Evolutionary conservation across 2,888 invertebrate genomes (phyloP).

Genomic region (Siphonodentalium dalli): DNA sequence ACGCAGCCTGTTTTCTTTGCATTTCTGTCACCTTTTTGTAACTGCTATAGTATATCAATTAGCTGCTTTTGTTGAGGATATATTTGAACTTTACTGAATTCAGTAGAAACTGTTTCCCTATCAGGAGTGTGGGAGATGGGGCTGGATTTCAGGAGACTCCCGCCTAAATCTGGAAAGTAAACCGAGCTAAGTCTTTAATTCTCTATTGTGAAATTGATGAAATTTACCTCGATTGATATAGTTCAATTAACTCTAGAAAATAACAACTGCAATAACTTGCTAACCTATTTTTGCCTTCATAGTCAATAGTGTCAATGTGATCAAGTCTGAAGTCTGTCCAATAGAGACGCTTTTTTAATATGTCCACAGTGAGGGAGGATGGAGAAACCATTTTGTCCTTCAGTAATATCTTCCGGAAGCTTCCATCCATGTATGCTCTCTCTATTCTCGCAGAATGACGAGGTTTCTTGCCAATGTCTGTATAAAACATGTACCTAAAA

Average conservation of each 20-base stretch:
- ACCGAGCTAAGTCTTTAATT: too few species aligned
- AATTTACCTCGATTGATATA: neutral
- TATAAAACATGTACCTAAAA: constrained; percentile 69
- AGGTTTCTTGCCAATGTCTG: constrained; percentile 69
- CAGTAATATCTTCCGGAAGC: constrained; percentile 75
- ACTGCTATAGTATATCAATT: too few species aligned
- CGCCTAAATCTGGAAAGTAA: too few species aligned
- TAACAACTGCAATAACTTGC: neutral
- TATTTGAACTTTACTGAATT: too few species aligned
- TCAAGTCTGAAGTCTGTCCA: constrained; percentile 97
- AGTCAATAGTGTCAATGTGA: constrained; percentile 95
- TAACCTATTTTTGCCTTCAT: constrained; percentile 81
- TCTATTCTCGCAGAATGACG: constrained; percentile 76
- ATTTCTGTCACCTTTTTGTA: too few species aligned
- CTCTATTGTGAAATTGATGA: too few species aligned
- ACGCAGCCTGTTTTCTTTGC: too few species aligned
- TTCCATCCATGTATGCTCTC: constrained; percentile 80
- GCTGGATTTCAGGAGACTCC: too few species aligned
- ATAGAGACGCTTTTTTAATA: constrained; percentile 87
- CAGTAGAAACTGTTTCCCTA: too few species aligned
- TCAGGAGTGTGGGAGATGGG: too few species aligned
- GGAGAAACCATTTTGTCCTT: constrained; percentile 94
- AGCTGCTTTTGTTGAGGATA: too few species aligned
- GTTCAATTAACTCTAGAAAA: neutral
- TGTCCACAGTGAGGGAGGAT: constrained; percentile 88